Conservation (phyloP, 2,113 vertebrate species). For the Ammodytes dubius region DNA sequence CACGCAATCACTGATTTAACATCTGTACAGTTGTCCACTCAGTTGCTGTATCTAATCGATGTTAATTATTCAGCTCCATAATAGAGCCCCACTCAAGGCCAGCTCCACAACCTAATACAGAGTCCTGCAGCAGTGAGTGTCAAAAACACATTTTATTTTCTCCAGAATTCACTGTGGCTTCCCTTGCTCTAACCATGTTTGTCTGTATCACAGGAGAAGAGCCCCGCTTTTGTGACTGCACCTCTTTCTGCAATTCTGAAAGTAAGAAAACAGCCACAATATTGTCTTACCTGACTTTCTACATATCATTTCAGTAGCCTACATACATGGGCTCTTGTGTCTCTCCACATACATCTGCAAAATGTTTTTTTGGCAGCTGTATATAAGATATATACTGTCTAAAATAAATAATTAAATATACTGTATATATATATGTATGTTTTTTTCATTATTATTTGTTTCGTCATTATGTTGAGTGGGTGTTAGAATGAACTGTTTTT, state of each 20-base stretch:
- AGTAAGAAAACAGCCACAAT: constrained; percentile 33
- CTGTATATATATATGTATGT: too few species aligned
- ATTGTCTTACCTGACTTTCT: neutral
- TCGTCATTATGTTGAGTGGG: too few species aligned
- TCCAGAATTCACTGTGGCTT: too few species aligned
- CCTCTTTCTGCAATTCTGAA: constrained; percentile 51
- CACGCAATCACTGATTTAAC: neutral
- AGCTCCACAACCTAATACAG: too few species aligned
- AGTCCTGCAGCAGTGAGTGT: constrained; percentile 53
- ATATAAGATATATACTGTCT: too few species aligned
- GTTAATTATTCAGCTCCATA: constrained; percentile 39
- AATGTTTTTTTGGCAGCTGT: neutral
- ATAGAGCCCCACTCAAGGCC: constrained; percentile 12
- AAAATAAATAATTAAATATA: too few species aligned
- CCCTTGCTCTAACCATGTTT: constrained; percentile 18
- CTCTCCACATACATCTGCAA: neutral
- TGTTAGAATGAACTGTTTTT: neutral
- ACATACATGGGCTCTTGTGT: neutral
- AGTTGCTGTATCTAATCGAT: neutral
- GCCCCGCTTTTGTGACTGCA: constrained; percentile 56
- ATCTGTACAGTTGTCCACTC: neutral
- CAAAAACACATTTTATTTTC: neutral
- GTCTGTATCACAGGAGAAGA: constrained; percentile 33
- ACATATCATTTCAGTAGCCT: neutral
- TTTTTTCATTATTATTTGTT: too few species aligned